These are phyloP conservation scores for Gallinago undulata DNA, from an alignment of 2,113 vertebrate genomes.

Conservation along the genomic window DNA sequence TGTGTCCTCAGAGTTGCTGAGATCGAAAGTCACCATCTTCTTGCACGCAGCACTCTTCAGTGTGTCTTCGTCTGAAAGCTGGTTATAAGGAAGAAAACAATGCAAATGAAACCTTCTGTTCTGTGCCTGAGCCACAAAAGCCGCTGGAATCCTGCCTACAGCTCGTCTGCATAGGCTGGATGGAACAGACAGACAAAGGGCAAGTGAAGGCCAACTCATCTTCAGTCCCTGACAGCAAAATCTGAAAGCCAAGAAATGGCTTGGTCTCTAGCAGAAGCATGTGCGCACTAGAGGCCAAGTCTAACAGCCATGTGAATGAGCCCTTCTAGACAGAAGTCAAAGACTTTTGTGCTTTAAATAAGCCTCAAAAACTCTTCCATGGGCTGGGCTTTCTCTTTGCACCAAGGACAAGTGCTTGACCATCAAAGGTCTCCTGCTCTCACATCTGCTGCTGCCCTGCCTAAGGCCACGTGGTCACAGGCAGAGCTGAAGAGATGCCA, in stretches of 20 bases:
- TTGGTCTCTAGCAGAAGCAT: background rate
- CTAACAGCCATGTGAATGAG: fast-evolving
- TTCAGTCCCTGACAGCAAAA: background rate
- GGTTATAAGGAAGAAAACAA: background rate
- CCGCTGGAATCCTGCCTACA: background rate
- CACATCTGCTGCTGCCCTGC: background rate
- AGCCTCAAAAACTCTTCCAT: background rate
- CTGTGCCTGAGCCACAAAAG: background rate
- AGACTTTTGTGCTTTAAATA: background rate
- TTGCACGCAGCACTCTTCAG: conserved; percentile 56
- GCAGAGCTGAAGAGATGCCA: background rate
- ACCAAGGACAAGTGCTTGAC: background rate
- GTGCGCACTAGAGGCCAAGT: background rate
- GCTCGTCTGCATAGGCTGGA: background rate
- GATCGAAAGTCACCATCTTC: conserved; percentile 88
- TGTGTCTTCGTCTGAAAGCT: conserved; percentile 81
- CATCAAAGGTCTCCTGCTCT: background rate
- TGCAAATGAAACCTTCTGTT: background rate
- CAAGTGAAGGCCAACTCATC: background rate
- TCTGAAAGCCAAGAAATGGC: background rate
- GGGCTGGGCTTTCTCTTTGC: background rate
- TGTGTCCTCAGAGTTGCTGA: conserved; percentile 81
- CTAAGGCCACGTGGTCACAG: background rate
- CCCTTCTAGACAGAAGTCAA: background rate
- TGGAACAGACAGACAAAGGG: background rate